Conservation (phyloP, 2,113 vertebrate species). For the Saguinus imperator region DNA sequence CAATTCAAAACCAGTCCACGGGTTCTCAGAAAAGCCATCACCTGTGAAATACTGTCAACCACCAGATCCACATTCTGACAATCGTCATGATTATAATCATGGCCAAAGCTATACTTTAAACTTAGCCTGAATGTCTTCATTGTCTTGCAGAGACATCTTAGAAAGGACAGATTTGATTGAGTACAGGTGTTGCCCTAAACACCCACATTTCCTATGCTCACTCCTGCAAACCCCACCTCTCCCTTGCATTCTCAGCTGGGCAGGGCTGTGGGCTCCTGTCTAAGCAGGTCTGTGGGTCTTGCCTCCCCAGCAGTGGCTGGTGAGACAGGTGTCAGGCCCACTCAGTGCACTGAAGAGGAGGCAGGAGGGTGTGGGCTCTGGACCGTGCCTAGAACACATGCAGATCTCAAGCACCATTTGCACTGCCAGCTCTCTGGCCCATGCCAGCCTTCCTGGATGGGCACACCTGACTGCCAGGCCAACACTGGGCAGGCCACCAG, state of each 20-base stretch:
- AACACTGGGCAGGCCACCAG: neutral
- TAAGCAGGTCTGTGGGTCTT: neutral
- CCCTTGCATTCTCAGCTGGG: rapidly evolving
- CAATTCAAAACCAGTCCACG: neutral
- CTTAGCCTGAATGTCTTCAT: neutral
- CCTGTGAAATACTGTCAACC: neutral
- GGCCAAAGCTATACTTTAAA: neutral
- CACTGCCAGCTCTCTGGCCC: neutral
- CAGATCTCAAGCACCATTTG: neutral
- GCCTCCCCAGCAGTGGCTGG: neutral
- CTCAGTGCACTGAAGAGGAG: neutral
- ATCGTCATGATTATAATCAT: neutral
- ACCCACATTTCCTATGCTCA: neutral
- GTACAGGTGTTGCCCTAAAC: neutral
- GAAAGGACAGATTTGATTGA: neutral
- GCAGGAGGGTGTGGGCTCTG: neutral
- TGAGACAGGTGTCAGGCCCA: neutral
- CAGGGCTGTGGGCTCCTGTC: rapidly evolving
- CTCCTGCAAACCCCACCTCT: neutral
- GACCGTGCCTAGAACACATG: neutral
- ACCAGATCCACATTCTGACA: neutral
- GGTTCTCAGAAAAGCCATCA: neutral
- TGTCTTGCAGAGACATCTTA: neutral
- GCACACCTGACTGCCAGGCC: neutral
- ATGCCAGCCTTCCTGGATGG: neutral